A percentile compares a stretch with the other conserved stretches of the same genome.
Evolutionary conservation across 2,113 vertebrate genomes (phyloP).

Genomic region (Rhagologus leucostigma): DNA sequence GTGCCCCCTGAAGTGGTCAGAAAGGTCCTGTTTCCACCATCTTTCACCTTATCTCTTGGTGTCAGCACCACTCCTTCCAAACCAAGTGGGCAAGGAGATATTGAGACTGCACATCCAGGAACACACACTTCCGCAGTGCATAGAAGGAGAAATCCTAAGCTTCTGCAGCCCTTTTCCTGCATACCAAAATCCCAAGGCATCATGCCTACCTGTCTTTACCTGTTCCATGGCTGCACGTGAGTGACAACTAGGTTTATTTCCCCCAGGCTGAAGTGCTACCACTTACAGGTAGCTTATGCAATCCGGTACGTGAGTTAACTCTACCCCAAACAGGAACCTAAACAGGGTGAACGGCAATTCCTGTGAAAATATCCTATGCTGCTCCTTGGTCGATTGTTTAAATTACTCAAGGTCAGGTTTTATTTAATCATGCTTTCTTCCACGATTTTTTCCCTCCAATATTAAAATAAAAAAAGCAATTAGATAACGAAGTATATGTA

Average conservation of each 20-base stretch:
- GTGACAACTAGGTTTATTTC: background rate
- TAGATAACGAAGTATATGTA: background rate
- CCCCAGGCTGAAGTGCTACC: background rate
- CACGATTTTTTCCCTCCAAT: background rate
- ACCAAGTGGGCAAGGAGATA: background rate
- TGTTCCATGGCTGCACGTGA: rapidly evolving
- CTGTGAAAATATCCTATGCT: slow-evolving; percentile 25
- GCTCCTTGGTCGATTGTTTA: background rate
- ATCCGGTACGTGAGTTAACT: background rate
- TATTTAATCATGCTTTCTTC: background rate
- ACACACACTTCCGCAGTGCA: background rate
- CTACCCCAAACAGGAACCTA: background rate
- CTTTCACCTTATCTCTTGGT: background rate
- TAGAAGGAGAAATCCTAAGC: background rate
- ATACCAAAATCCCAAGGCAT: background rate
- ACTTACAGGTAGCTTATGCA: background rate
- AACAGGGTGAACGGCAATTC: slow-evolving; percentile 6
- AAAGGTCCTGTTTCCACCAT: background rate
- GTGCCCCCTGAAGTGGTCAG: background rate
- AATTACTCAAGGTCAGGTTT: slow-evolving; percentile 8
- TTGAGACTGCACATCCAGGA: rapidly evolving
- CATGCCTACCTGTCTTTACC: background rate
- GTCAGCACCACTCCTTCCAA: background rate
- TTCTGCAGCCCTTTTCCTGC: background rate
- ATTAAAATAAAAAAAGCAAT: background rate